These are phyloP conservation scores for Rhabdomys pumilio DNA, from an alignment of 2,797 vertebrate genomes.

Conservation along the genomic window DNA sequence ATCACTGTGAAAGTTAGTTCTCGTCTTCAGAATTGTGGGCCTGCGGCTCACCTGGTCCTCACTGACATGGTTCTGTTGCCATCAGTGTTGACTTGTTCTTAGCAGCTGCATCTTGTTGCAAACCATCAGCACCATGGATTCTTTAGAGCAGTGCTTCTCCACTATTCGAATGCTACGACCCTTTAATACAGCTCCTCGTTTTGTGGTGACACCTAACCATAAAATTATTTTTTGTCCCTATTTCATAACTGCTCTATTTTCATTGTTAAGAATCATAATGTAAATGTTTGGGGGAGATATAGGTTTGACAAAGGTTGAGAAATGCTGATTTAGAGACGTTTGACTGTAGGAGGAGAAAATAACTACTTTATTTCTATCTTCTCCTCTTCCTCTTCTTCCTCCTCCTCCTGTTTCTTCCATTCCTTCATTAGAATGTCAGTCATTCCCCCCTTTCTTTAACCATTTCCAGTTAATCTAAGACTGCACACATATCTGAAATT, in stretches of 20 bases:
- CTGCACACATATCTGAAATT: background rate
- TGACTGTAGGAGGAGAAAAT: background rate
- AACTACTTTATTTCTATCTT: background rate
- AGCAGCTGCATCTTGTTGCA: background rate
- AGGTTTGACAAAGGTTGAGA: background rate
- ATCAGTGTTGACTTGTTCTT: background rate
- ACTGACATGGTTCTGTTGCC: background rate
- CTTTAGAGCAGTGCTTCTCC: background rate
- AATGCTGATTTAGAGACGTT: background rate
- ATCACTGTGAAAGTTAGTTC: conserved; percentile 15
- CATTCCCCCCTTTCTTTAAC: background rate
- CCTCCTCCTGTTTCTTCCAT: background rate
- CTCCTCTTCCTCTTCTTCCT: background rate
- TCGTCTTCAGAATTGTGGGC: conserved; percentile 62
- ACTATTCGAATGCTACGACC: background rate
- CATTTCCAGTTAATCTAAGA: conserved; percentile 17
- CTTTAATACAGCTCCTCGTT: background rate
- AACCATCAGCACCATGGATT: background rate
- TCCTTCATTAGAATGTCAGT: background rate
- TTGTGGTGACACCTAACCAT: background rate
- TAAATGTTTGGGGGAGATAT: background rate
- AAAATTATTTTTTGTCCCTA: background rate
- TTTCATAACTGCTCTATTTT: background rate
- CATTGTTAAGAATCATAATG: background rate
- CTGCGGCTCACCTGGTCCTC: background rate